Conservation (phyloP, 2,113 vertebrate species). For the Psittacula cyanocephala region DNA sequence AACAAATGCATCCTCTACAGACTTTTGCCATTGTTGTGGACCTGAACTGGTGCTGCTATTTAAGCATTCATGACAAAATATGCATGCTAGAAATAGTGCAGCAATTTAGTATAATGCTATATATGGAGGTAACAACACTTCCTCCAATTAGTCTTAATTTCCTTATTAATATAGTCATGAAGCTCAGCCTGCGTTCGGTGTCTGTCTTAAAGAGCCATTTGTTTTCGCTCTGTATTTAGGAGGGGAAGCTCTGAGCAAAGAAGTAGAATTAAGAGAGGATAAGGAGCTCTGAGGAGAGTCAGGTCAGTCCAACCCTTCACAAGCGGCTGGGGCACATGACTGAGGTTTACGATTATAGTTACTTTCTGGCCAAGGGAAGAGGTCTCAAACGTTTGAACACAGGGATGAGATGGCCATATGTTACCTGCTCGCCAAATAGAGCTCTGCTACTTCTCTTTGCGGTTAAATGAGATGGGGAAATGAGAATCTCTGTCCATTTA, state of each 20-base stretch:
- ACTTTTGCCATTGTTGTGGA: background rate
- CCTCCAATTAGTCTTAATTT: slow-evolving; percentile 8
- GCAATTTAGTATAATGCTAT: background rate
- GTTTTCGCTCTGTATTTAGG: background rate
- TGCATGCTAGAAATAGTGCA: background rate
- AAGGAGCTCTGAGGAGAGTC: background rate
- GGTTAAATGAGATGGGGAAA: background rate
- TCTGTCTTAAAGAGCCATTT: background rate
- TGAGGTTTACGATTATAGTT: background rate
- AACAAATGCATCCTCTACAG: background rate
- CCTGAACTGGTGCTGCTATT: background rate
- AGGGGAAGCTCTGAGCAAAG: background rate
- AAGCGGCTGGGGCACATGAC: no score
- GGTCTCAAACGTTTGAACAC: background rate
- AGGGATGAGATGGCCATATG: background rate
- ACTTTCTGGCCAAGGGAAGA: background rate
- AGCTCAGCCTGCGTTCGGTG: background rate
- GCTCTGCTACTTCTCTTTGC: background rate
- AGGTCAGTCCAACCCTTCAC: background rate
- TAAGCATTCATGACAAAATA: background rate
- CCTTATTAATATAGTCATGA: background rate
- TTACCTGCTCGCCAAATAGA: background rate
- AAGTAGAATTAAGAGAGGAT: background rate
- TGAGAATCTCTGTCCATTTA: background rate
- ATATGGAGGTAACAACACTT: background rate